phyloP scores from a whole-genome alignment of 2,113 vertebrate genomes.

The Glaucidium brasilianum region DNA sequence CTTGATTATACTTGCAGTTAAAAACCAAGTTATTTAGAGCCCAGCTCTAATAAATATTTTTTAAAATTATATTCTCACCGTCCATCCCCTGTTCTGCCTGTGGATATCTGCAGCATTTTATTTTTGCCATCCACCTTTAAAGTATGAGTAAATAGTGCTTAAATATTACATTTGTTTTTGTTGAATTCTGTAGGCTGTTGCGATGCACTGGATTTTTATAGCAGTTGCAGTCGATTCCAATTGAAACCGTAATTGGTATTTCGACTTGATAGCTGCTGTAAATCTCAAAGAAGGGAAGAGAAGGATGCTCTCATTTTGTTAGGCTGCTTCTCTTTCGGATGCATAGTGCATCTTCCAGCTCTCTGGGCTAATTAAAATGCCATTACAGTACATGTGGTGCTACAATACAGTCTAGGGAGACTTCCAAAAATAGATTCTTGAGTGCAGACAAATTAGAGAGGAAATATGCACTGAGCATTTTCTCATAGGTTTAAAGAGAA shows the following conservation, averaged over 20 bases:
- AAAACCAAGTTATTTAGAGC: not conserved
- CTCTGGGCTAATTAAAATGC: conserved; percentile 73
- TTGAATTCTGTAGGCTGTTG: not conserved
- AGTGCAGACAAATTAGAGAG: conserved; percentile 53
- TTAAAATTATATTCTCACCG: not conserved
- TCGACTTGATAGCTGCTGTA: not conserved
- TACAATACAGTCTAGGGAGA: conserved; percentile 62
- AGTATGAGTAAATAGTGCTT: not conserved
- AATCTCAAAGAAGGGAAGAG: conserved; percentile 36
- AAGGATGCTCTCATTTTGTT: conserved; percentile 49
- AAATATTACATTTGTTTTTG: not conserved
- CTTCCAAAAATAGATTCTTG: conserved; percentile 70
- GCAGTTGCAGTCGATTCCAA: not conserved
- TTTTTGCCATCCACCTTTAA: not conserved
- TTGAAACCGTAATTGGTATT: conserved; percentile 20
- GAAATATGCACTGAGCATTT: conserved; percentile 47
- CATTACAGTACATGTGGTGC: conserved; percentile 64
- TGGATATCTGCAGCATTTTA: not conserved
- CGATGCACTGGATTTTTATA: not conserved
- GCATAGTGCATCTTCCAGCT: conserved; percentile 42
- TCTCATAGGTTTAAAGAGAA: conserved; percentile 55
- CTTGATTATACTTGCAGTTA: not conserved
- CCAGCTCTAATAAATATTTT: rapidly evolving
- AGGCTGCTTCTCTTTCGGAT: conserved; percentile 31
- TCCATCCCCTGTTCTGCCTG: rapidly evolving